phyloP scores from a whole-genome alignment of 2,888 invertebrate genomes.

The Catonia carolina region DNA sequence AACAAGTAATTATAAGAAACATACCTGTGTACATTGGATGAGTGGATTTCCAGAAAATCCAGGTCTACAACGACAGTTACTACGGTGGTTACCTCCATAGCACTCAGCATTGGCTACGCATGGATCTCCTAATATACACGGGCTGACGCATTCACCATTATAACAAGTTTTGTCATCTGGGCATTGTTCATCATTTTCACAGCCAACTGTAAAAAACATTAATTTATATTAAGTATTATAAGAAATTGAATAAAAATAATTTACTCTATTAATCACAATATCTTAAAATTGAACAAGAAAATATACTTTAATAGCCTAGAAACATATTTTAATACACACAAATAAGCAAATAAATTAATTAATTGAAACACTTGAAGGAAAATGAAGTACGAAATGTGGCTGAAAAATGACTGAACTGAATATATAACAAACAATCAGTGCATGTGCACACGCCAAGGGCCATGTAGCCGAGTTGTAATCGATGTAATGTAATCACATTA shows the following conservation, averaged over 20 bases:
- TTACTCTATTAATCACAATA: conserved; percentile 42
- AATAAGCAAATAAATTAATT: too few relatives aligned
- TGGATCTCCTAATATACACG: conserved; percentile 73
- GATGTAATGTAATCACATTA: too few relatives aligned
- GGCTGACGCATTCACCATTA: conserved; percentile 78
- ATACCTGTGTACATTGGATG: conserved; percentile 54
- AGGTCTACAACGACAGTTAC: conserved; percentile 69
- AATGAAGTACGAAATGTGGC: too few relatives aligned
- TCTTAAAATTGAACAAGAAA: neutral
- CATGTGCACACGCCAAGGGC: too few relatives aligned
- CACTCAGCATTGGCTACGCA: conserved; percentile 82
- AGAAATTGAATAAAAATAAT: conserved; percentile 27
- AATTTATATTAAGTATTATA: too few relatives aligned
- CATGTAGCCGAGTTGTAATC: too few relatives aligned
- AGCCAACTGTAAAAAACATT: conserved; percentile 62
- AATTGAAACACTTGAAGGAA: too few relatives aligned
- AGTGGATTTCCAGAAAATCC: conserved; percentile 77
- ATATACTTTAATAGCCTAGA: conserved; percentile 9
- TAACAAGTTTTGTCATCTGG: conserved; percentile 74
- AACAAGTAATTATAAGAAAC: too few relatives aligned
- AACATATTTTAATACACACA: too few relatives aligned
- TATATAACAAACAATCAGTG: too few relatives aligned
- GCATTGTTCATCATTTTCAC: conserved; percentile 79
- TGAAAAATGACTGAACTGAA: too few relatives aligned
- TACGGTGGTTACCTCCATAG: conserved; percentile 69